Evolutionary conservation across 2,113 vertebrate genomes (phyloP), one percentile per base, ranked within the genome.

Genomic region (Gymnocephalus cernua): DNA sequence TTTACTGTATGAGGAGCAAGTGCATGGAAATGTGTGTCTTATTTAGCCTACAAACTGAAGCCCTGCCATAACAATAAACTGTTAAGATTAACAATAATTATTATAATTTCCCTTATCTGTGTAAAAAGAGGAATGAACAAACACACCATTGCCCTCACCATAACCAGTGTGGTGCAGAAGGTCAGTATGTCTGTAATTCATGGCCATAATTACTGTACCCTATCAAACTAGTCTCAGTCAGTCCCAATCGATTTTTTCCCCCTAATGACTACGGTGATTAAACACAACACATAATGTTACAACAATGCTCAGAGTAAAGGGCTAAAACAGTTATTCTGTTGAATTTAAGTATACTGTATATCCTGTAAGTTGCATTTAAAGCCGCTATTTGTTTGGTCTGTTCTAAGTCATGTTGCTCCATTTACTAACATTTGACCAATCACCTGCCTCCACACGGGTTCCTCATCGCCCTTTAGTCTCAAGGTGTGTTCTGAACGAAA

Each of bases 41-140:
- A 75, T 54, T 75, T 23, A 69, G 59, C 32, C 59, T 14, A 41
- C 27, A 65, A 58, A 7, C n/a, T 50, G 4, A 65, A 48, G 41
- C 15, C 4, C 23, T 27, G 32, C 10, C 12, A 50, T 48, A 50
- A 67, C 4, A 25, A 35, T 25, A 14, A 50, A 58, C 64, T 15
- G 5, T 48, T 48, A 38, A 48, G 21, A 57, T 32, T 23, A 67
- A 67, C 35, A 32, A 5, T 32, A 32, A 32, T 32, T 8, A 2
- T 32, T 66, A 13, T 3, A 18, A 21, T 45, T 54, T 2, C n/a
- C 7, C 41, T 41, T 61, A 25, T 44, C 47, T 41, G 35, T 29
- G 32, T 41, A 21, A 27, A 44, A 29, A 44, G 25, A n/a, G 5
- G 25, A 58, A 45, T 25, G 50, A 76, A 65, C 2, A n/a, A 56